Percentiles rank a stretch among this genome's conserved stretches.
phyloP scores from a whole-genome alignment of 2,797 vertebrate genomes.

The Semaprochilodus insignis region DNA sequence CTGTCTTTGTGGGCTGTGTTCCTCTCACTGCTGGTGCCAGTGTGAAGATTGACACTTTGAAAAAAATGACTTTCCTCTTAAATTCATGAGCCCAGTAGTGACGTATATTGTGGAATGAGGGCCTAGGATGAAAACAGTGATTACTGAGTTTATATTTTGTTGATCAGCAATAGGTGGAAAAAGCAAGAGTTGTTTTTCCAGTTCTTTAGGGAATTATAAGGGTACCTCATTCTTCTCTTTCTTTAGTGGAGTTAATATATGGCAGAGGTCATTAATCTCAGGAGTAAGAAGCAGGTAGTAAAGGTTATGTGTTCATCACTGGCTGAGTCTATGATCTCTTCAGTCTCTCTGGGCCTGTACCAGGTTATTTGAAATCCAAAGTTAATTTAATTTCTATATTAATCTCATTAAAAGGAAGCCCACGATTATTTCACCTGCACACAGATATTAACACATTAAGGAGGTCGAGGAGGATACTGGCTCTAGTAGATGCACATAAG shows the following conservation, averaged over 20 bases:
- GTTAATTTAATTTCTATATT: constrained; percentile 58
- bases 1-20: constrained; percentile 25
- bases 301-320: constrained; percentile 41
- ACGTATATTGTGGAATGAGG: constrained; percentile 42
- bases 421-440: constrained; percentile 38
- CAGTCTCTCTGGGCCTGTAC: constrained; percentile 44
- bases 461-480: constrained; percentile 30
- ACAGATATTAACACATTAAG: constrained; percentile 40
- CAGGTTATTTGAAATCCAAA: constrained; percentile 48
- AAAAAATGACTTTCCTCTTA: constrained; percentile 23
- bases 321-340: constrained; percentile 37
- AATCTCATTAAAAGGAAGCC: constrained; percentile 49
- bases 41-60: constrained; percentile 29
- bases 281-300: constrained; percentile 26
- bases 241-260: constrained; percentile 30
- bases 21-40: constrained; percentile 2
- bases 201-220: constrained; percentile 5
- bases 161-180: constrained; percentile 29
- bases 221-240: background rate
- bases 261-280: constrained; percentile 28
- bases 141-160: constrained; percentile 47
- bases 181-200: constrained; percentile 12
- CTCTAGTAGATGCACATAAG: constrained; percentile 32
- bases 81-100: constrained; percentile 43
- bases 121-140: constrained; percentile 34